phyloP scores from a whole-genome alignment of 1,140 invertebrate species.

The Platyscapa corneri region DNA sequence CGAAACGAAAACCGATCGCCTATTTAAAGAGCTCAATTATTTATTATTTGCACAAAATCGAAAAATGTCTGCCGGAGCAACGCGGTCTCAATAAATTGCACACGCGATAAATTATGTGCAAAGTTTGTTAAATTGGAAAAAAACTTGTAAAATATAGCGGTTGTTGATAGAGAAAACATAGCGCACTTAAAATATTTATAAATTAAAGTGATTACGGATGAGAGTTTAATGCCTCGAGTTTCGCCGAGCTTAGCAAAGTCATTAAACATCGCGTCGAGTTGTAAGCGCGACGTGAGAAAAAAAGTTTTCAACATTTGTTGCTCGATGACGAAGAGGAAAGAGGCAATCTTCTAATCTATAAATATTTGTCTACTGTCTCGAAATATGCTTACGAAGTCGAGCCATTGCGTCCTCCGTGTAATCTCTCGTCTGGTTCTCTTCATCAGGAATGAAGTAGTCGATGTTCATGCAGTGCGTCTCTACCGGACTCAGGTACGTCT shows the following conservation, averaged over 20 bases:
- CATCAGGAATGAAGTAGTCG: slow-evolving; percentile 92
- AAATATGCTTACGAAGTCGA: slow-evolving; percentile 81
- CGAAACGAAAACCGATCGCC: too few species aligned
- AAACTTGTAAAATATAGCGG: too few species aligned
- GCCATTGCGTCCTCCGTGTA: slow-evolving; percentile 90
- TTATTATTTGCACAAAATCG: too few species aligned
- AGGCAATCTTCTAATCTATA: not conserved
- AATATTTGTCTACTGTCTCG: not conserved
- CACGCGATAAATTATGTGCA: too few species aligned
- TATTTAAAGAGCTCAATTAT: too few species aligned
- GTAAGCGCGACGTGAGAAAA: not conserved
- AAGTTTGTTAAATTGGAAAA: too few species aligned
- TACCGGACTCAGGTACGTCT: slow-evolving; percentile 92
- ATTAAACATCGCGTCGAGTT: not conserved
- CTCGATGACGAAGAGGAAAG: not conserved
- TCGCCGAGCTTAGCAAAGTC: not conserved
- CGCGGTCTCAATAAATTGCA: too few species aligned
- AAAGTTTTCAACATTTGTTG: not conserved
- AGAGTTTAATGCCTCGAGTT: not conserved
- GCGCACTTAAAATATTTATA: not conserved
- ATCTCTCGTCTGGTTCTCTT: slow-evolving; percentile 86
- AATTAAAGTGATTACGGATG: not conserved
- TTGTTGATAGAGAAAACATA: too few species aligned
- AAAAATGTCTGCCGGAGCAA: too few species aligned
- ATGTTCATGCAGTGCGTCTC: slow-evolving; percentile 96